phyloP scores from a whole-genome alignment of 2,888 invertebrate genomes.

The Seladonia tumulorum region DNA sequence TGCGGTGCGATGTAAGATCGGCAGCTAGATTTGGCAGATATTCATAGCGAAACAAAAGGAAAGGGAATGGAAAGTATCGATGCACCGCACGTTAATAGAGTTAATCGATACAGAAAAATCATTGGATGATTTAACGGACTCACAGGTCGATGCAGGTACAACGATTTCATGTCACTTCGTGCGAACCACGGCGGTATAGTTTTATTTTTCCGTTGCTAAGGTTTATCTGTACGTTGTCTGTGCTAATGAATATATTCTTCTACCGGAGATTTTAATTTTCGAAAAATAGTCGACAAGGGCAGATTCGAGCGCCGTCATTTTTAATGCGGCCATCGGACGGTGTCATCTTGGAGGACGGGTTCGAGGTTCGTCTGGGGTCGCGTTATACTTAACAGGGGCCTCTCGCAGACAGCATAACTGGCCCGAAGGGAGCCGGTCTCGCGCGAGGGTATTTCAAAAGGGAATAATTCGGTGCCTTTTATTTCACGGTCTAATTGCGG shows the following conservation, averaged over 20 bases:
- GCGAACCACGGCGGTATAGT: too few species aligned
- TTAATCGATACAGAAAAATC: too few species aligned
- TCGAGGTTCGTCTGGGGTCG: not conserved
- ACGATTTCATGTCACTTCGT: too few species aligned
- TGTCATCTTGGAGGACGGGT: not conserved
- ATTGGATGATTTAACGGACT: too few species aligned
- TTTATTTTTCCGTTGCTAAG: too few species aligned
- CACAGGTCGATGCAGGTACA: too few species aligned
- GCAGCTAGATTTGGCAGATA: not conserved
- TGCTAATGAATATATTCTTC: too few species aligned
- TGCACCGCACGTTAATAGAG: too few species aligned
- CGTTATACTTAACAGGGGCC: not conserved
- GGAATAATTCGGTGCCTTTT: not conserved
- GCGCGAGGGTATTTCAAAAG: slow-evolving; percentile 8
- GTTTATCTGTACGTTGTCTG: too few species aligned
- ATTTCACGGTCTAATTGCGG: slow-evolving; percentile 30
- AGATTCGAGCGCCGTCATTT: not conserved
- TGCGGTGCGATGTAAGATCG: not conserved
- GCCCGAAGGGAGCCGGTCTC: slow-evolving; percentile 5
- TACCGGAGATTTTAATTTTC: not conserved
- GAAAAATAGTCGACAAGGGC: not conserved
- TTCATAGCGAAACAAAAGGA: not conserved
- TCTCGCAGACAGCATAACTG: not conserved
- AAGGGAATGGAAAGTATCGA: not conserved
- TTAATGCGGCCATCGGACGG: not conserved